Percentiles rank a stretch among this genome's conserved stretches.
Evolutionary conservation across 2,113 vertebrate species (phyloP).

Genomic region (Psammodynastes pulverulentus): DNA sequence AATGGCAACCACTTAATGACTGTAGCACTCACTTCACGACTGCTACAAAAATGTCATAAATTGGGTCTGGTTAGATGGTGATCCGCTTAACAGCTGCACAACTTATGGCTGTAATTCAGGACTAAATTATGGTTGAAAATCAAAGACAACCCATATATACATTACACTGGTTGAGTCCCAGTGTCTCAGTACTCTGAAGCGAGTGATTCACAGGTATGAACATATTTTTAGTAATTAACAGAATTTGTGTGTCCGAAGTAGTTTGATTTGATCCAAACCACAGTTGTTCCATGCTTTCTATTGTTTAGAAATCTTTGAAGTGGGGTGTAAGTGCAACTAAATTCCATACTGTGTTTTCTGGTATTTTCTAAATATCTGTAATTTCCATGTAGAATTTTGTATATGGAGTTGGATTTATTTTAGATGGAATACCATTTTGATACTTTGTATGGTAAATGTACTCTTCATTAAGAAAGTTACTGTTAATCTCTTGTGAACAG

Average conservation of each 20-base stretch:
- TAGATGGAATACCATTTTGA: conserved; percentile 10
- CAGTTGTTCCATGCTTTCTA: background rate
- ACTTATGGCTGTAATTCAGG: background rate
- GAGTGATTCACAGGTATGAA: background rate
- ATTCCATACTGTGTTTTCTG: conserved; percentile 25
- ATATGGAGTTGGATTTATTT: conserved; percentile 31
- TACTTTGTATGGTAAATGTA: background rate
- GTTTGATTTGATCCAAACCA: background rate
- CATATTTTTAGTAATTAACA: background rate
- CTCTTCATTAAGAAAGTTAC: background rate
- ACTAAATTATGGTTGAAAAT: background rate
- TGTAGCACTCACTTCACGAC: background rate
- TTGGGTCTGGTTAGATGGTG: background rate
- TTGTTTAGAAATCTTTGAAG: background rate
- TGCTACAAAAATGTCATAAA: background rate
- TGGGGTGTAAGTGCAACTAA: conserved; percentile 40
- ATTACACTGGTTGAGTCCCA: background rate
- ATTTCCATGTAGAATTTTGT: conserved; percentile 37
- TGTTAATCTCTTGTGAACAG: background rate
- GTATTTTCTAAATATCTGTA: conserved; percentile 13
- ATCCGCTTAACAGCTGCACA: background rate
- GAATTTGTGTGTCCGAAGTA: background rate
- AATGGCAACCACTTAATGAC: background rate
- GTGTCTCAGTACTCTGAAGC: background rate
- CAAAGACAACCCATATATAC: background rate